Evolutionary conservation across 92 coral and sea anemone species (phyloP), one percentile per base, ranked within the genome.

Genomic region (Actinernus sp.): DNA sequence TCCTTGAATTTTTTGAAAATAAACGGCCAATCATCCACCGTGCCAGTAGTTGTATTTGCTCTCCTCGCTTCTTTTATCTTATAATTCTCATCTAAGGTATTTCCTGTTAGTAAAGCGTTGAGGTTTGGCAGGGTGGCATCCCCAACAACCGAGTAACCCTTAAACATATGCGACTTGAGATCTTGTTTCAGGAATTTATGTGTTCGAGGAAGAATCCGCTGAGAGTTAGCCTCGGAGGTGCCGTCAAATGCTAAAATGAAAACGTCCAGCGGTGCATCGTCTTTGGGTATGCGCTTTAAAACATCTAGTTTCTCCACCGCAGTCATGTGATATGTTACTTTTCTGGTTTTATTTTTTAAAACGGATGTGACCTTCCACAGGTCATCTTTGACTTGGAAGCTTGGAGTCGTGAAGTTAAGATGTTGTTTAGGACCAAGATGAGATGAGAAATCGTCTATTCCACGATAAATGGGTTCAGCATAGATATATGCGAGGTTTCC

Each of bases 21-120:
- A 45, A 80, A 84, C 29, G 90, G 90, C 90, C 90, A 84, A 6
- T 54, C 46, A 43, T 84, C 90, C 11, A 84, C 67, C 1, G 67
- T 61, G 4, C 65, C 16, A 18, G 90, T 57, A 38, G 63, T 70
- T 7, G 73, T 40, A 26, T 30, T 30, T 0, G 81, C 81, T 13
- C 79, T 74, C 25, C 90, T 77, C 13, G 74, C 85, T 49, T 84
- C n/a, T n/a, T n/a, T n/a, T n/a, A n/a, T n/a, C n/a, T n/a, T n/a
- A n/a, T n/a, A n/a, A 22, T 62, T 74, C 22, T 63, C 56, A 22
- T 40, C 18, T 20, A 26, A 27, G 27, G 68, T 47, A 55, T 51
- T 20, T 49, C 90, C 90, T 17, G 90, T 84, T 48, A 84, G 27
- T 28, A 84, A 21, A 17, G 90, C 90, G 20, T 80, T 58, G 69